Percentiles rank a stretch among this genome's conserved stretches.
phyloP scores from a whole-genome alignment of 2,113 vertebrate species.

The Leptobrachium leishanense region DNA sequence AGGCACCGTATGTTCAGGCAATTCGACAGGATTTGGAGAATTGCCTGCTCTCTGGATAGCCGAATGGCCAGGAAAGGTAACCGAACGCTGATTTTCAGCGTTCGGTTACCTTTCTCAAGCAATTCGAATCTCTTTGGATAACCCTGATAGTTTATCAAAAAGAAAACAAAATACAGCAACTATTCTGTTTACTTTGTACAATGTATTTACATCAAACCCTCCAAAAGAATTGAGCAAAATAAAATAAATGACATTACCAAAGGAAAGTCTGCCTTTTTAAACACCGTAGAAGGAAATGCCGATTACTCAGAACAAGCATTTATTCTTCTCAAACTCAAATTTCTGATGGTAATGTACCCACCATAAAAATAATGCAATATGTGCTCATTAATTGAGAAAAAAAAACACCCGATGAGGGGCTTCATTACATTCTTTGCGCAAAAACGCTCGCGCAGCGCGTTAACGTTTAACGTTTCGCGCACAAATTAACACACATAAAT shows the following conservation, averaged over 20 bases:
- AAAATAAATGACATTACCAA: not conserved
- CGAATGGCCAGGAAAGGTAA: too few species aligned
- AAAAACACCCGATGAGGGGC: too few species aligned
- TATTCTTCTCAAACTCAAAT: not conserved
- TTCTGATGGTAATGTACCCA: not conserved
- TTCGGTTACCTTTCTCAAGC: too few species aligned
- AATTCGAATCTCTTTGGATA: too few species aligned
- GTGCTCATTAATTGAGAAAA: not conserved
- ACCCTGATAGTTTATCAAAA: conserved; percentile 10
- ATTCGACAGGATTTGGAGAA: too few species aligned
- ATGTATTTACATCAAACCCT: conserved; percentile 24
- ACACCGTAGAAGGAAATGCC: not conserved
- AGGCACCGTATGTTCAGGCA: too few species aligned
- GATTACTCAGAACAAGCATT: not conserved
- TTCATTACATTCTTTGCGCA: too few species aligned
- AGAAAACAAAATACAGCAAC: not conserved
- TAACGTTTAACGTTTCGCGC: too few species aligned
- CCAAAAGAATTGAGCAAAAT: not conserved
- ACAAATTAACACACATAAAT: too few species aligned
- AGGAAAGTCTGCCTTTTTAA: not conserved
- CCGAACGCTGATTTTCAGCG: too few species aligned
- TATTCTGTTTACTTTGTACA: conserved; percentile 25
- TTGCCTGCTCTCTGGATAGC: too few species aligned
- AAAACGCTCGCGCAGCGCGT: too few species aligned
- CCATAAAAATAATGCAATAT: conserved; percentile 19